A percentile compares a stretch with the other conserved stretches of the same genome.
Evolutionary conservation across 2,113 vertebrate species (phyloP).

Genomic region (Aldabrachelys gigantea): DNA sequence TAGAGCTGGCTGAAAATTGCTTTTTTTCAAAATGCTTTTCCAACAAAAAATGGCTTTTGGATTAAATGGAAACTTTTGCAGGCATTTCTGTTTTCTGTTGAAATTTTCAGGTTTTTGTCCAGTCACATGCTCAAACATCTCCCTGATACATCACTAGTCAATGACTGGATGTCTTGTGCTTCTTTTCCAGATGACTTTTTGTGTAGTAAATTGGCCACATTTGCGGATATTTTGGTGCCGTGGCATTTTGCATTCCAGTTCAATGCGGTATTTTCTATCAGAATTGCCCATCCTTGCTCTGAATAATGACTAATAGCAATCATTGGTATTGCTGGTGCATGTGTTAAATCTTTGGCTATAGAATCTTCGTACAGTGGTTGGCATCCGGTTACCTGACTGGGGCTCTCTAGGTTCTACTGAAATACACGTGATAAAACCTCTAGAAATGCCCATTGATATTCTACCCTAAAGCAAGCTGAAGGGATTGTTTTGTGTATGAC

Average conservation of each 20-base stretch:
- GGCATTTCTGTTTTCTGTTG: not conserved
- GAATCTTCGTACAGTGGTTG: not conserved
- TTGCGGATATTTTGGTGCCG: not conserved
- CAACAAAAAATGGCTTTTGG: not conserved
- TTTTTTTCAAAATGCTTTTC: not conserved
- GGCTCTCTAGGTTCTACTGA: not conserved
- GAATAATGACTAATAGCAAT: not conserved
- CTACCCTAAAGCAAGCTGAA: not conserved
- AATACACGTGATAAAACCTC: not conserved
- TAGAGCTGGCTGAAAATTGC: not conserved
- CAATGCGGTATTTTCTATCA: not conserved
- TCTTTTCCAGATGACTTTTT: not conserved
- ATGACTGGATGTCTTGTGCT: not conserved
- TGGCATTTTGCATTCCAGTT: not conserved
- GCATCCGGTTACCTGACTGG: accelerated
- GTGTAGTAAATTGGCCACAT: not conserved
- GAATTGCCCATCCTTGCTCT: not conserved
- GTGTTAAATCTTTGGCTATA: not conserved
- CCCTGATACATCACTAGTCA: not conserved
- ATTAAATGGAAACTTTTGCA: not conserved
- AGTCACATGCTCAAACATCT: not conserved
- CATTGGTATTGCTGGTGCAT: not conserved
- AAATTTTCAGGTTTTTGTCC: not conserved
- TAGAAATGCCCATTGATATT: not conserved
- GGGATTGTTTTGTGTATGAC: not conserved